Base-by-base conservation (phyloP, 2,113 vertebrate genomes). In the Hemichromis elongatus region DNA sequence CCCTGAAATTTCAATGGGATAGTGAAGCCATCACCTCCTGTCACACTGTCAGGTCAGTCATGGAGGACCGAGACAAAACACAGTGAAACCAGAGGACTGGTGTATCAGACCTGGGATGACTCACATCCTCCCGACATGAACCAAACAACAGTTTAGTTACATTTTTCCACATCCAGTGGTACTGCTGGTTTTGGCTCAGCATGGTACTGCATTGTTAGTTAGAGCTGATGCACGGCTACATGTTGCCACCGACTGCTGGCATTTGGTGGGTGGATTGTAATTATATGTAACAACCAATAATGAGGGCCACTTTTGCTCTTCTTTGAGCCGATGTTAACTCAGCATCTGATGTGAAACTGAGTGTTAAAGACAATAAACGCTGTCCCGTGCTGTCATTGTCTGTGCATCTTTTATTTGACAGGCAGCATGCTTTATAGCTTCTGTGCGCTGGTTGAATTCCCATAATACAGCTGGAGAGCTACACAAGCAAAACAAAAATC, bases 31-130 rank as follows among this genome's bases (percentile, higher is more conserved):
- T 81, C 80, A 68, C 86, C 91, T 87, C 85, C 92, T 83, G 66
- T 93, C 90, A 93, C 77, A 77, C 91, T 28, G 84, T 30, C 45
- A 75, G 28, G 85, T 86, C 83, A 82, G 5, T 59, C 42, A 50
- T 45, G 42, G 56, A 56, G 57, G 28, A 35, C 21, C 13, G 13
- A 30, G 70, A 73, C 66, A 73, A 26, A 73, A 50, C 6, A 52
- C 45, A n/a, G 4, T 30, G 47, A 52, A 50, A 68, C 57, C 16
- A 18, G 75, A 63, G 40, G 30, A 75, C 68, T 50, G 26, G 42
- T 75, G 45, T 50, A 30, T 50, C 24, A 50, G 68, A 75, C 45
- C 26, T 52, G 26, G 18, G 26, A 19, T 30, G 70, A 75, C 18
- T 75, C 45, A 50, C 26, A 50, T 50, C 26, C 24, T 50, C 42